phyloP scores from a whole-genome alignment of 2,888 invertebrate genomes.

The Macrophya alboannulata region DNA sequence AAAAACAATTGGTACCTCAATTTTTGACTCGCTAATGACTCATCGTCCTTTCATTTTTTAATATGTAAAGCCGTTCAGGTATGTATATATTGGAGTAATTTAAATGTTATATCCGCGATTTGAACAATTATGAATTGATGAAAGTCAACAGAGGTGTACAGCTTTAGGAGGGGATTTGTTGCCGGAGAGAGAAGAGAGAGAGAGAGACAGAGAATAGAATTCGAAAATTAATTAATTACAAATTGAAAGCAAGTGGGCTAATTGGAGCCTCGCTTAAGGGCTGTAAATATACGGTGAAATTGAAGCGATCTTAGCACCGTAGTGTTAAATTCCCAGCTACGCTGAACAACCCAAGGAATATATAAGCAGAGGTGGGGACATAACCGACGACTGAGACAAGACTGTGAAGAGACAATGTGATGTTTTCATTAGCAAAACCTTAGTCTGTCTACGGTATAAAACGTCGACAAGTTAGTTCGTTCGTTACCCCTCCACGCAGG shows the following conservation, averaged over 20 bases:
- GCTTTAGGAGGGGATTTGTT: neutral
- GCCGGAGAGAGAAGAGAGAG: neutral
- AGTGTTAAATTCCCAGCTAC: constrained; percentile 25
- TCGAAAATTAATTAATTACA: constrained; percentile 50
- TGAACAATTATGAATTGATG: neutral
- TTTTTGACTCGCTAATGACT: neutral
- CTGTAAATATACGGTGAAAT: constrained; percentile 33
- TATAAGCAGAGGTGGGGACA: neutral
- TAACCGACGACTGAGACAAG: neutral
- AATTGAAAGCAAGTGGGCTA: constrained; percentile 48
- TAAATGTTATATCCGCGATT: neutral
- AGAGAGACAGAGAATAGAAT: no score
- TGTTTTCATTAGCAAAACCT: constrained; percentile 44
- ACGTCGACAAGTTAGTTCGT: constrained; percentile 21
- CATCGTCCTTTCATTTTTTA: neutral
- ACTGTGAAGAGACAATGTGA: neutral
- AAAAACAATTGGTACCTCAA: neutral
- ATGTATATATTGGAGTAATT: neutral
- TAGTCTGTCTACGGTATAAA: constrained; percentile 6
- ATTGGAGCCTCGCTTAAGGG: constrained; percentile 40
- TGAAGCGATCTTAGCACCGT: constrained; percentile 36
- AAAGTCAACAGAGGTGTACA: constrained; percentile 20
- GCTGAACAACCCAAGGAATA: neutral
- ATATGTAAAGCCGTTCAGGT: neutral
- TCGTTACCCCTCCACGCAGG: neutral